phyloP scores from a whole-genome alignment of 2,113 vertebrate species.

The Takifugu bimaculatus region DNA sequence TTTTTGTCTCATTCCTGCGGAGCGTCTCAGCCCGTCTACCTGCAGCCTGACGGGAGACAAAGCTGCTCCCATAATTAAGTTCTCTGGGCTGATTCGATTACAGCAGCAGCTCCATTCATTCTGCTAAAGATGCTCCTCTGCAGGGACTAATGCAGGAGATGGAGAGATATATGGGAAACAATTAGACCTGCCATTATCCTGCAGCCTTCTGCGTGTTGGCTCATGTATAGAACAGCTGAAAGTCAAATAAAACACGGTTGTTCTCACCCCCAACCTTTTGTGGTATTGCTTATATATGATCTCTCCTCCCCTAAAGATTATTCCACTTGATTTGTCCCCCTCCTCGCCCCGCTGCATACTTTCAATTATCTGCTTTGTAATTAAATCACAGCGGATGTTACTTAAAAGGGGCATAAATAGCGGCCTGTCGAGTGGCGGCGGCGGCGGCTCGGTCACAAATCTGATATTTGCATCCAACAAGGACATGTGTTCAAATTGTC shows the following conservation, averaged over 20 bases:
- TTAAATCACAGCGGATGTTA: conserved; percentile 85
- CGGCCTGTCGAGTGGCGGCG: conserved; percentile 70
- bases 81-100: conserved; percentile 58
- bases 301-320: background rate
- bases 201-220: background rate
- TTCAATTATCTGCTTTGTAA: conserved; percentile 85
- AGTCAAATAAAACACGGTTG: background rate
- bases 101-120: conserved; percentile 53
- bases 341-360: conserved; percentile 51
- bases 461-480: conserved; percentile 49
- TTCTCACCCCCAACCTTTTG: background rate
- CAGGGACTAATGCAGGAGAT: conserved; percentile 63
- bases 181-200: conserved; percentile 41
- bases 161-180: conserved; percentile 55
- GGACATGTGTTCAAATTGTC: background rate
- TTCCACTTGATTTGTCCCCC: background rate
- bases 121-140: conserved; percentile 53
- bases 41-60: conserved; percentile 28
- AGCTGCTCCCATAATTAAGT: conserved; percentile 57
- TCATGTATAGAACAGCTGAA: background rate
- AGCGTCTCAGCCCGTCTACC: conserved; percentile 36
- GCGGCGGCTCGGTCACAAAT: conserved; percentile 59
- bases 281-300: background rate
- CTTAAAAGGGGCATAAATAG: conserved; percentile 84
- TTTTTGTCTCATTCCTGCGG: conserved; percentile 24